A percentile compares a stretch with the other conserved stretches of the same genome.
phyloP scores from a whole-genome alignment of 2,888 invertebrate genomes.

The Zele albiditarsus region DNA sequence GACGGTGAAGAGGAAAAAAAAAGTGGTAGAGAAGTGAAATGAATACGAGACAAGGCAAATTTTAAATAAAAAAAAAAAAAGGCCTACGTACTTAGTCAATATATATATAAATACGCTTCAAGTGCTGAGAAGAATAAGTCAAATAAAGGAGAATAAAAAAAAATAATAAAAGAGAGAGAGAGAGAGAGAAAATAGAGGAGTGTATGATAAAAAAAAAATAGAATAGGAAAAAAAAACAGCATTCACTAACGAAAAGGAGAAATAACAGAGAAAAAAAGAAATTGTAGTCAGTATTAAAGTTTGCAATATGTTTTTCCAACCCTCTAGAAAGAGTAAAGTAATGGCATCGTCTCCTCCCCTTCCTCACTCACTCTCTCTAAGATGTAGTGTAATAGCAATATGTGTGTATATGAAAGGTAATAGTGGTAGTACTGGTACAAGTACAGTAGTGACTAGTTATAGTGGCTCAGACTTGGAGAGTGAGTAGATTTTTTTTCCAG shows the following conservation, averaged over 20 bases:
- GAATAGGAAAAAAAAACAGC: background rate
- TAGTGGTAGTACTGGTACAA: background rate
- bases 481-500: slow-evolving; percentile 23
- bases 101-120: slow-evolving; percentile 22
- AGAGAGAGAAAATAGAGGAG: background rate
- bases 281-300: slow-evolving; percentile 35
- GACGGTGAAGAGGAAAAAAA: background rate
- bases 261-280: slow-evolving; percentile 14
- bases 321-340: slow-evolving; percentile 20
- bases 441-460: background rate
- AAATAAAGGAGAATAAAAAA: background rate
- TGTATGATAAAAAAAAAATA: background rate
- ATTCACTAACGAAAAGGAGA: background rate
- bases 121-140: slow-evolving; percentile 24
- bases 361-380: background rate
- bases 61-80: too few relatives aligned
- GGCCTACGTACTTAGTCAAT: slow-evolving; percentile 25
- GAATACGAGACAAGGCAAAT: slow-evolving; percentile 31
- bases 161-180: background rate
- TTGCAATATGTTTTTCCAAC: slow-evolving; percentile 31
- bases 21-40: background rate
- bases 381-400: background rate
- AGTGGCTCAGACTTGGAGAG: background rate
- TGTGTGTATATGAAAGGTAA: background rate
- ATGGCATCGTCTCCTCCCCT: background rate